These are phyloP conservation scores for Megathymus violae DNA, from an alignment of 1,140 invertebrate genomes.

Conservation along the genomic window DNA sequence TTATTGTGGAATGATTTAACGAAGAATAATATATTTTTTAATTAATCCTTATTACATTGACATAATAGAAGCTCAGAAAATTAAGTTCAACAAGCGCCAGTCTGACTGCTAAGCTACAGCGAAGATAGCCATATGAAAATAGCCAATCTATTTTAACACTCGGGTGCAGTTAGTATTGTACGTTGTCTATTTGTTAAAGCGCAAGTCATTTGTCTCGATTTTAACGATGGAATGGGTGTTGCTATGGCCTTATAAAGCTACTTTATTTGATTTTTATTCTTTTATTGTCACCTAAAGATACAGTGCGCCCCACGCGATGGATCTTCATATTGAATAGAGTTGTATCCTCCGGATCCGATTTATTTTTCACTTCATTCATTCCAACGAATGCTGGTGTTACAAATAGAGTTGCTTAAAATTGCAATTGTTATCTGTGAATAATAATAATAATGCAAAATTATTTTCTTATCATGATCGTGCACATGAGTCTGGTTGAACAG, in stretches of 20 bases:
- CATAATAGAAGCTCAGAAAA: slow-evolving; percentile 1
- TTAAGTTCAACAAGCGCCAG: slow-evolving; percentile 20
- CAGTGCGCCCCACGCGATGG: slow-evolving; percentile 38
- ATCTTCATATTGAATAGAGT: slow-evolving; percentile 3
- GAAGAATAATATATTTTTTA: too few relatives aligned
- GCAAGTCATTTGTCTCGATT: slow-evolving; percentile 35
- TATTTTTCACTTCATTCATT: slow-evolving; percentile 1
- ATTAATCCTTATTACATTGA: neutral
- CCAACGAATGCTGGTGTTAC: neutral
- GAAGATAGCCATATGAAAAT: slow-evolving; percentile 20
- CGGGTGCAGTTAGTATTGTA: slow-evolving; percentile 21
- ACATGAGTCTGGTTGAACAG: too few relatives aligned
- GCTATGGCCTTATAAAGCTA: slow-evolving; percentile 22
- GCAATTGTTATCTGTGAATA: neutral
- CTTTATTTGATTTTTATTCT: slow-evolving; percentile 26
- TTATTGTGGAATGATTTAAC: too few relatives aligned
- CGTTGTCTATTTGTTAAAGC: slow-evolving; percentile 30
- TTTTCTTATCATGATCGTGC: too few relatives aligned
- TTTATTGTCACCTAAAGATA: slow-evolving; percentile 28
- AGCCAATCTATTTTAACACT: slow-evolving; percentile 31
- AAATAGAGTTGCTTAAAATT: neutral
- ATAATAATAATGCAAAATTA: too few relatives aligned
- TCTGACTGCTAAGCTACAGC: slow-evolving; percentile 17
- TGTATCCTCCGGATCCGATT: neutral
- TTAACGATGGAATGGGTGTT: slow-evolving; percentile 25